Evolutionary conservation across 2,797 vertebrate species (phyloP), one percentile per base, ranked within the genome.

Genomic region (Pseudochaenichthys georgianus): DNA sequence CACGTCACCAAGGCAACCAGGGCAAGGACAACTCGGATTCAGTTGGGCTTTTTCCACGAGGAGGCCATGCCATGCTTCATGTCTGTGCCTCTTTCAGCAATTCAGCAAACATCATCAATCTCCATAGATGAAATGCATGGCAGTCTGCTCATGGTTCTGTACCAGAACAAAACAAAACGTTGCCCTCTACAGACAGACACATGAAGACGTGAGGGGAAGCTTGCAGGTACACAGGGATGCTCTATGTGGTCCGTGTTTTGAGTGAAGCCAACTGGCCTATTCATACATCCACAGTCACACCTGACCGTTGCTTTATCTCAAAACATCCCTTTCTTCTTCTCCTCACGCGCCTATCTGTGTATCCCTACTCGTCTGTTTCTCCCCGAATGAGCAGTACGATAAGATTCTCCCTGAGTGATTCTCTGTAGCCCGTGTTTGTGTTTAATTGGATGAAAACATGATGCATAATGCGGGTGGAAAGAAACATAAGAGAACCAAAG

Each of bases 391-490:
- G 62, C 71, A 60, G 73, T 16, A 62, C 70, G 34, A 38, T 52
- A 57, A 82, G 76, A 83, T 81, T 59, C 82, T 87, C 81, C 48
- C 74, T 58, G 81, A 66, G 84, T 84, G 88, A 76, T 77, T 46
- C 71, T 83, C 58, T 57, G 69, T 47, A 73, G 82, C 61, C 73
- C 34, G 77, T 70, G 78, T 91, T 89, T 89, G 78, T 85, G 89
- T 89, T 92, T 94, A 94, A 94, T 91, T 93, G 92, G 90, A 94
- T 92, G 87, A 92, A 94, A 91, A 89, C 85, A 90, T 88, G 82
- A 92, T 89, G 86, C 87, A 92, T 89, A 92, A 90, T 86, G 80
- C 17, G 68, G 42, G 71, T 80, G 67, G 75, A 78, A 73, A 81
- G 86, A 88, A 92, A 93, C 84, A 91, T 17, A 75, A 87, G 87